Evolutionary conservation across 2,113 vertebrate genomes (phyloP), one percentile per base, ranked within the genome.

Genomic region (Petromus typicus): DNA sequence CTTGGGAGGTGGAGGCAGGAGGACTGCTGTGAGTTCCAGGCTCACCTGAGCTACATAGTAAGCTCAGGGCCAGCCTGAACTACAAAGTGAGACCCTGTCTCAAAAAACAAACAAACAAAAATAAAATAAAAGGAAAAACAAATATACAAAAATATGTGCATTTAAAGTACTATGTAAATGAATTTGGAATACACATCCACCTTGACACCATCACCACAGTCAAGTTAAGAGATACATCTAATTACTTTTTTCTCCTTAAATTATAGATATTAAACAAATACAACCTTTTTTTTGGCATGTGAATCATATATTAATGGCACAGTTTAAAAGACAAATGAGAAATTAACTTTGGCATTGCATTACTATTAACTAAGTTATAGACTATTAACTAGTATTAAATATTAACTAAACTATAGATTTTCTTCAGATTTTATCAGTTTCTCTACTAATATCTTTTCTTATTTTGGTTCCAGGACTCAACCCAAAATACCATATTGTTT

Each of bases 361-460:
- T 87, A 73, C 71, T 40, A 45, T 43, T 84, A 95, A 82, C 37
- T 90, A 82, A 92, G 86, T 59, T 79, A 59, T 63, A 71, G 69
- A 57, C 17, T 51, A 18, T 48, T 84, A 83, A 64, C 30, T 82
- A 66, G 64, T 73, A 67, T 37, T 59, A 75, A 40, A 43, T 63
- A 40, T 48, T 43, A 85, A 80, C 45, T 89, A 37, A 93, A 88
- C 13, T 76, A 37, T 32, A n/a, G 40, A 37, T 64, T 89, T 92
- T 56, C n/a, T 81, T 73, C 89, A 25, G 20, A 75, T 51, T 86
- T 76, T 69, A 86, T 56, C 10, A 45, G 23, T 86, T 86, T 67
- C 12, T 54, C 30, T 23, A 86, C 16, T 78, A 45, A 69, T 54
- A 27, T 40, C 45, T 20, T 81, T 78, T 64, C 43, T 48, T 34